These are phyloP conservation scores for Hipposideros larvatus DNA, from an alignment of 2,797 vertebrate genomes.

Conservation along the genomic window DNA sequence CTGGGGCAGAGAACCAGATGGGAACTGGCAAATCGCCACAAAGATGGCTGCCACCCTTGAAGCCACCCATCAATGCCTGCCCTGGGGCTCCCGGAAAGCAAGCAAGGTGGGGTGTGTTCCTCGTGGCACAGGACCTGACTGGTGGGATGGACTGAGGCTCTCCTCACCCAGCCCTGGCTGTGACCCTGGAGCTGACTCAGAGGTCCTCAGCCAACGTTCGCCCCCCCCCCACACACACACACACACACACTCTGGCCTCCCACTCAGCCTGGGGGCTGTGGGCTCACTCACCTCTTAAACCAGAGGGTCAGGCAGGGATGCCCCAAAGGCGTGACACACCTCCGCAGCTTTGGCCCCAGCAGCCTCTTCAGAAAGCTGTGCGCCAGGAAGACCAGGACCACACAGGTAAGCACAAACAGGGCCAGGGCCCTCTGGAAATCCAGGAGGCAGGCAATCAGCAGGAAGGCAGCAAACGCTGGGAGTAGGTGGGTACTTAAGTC, in stretches of 20 bases:
- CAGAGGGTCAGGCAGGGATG: constrained; percentile 87
- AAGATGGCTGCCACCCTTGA: neutral
- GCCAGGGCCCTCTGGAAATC: constrained; percentile 92
- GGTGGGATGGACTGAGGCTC: neutral
- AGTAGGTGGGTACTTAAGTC: neutral
- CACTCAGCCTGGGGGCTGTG: neutral
- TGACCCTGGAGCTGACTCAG: neutral
- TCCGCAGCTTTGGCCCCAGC: constrained; percentile 89
- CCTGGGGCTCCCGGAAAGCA: neutral
- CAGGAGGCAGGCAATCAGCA: constrained; percentile 93
- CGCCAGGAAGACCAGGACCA: constrained; percentile 87
- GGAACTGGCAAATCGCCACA: neutral
- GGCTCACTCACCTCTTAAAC: constrained; percentile 94
- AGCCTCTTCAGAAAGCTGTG: constrained; percentile 89
- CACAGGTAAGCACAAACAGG: constrained; percentile 92
- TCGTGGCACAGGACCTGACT: neutral
- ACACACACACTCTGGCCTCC: neutral
- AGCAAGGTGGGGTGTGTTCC: rapidly evolving
- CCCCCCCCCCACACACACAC: no score
- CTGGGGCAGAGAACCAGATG: neutral
- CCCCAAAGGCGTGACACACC: constrained; percentile 84
- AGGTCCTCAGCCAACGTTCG: neutral
- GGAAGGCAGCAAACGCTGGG: constrained; percentile 93
- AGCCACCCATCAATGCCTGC: neutral
- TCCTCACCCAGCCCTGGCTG: neutral